Evolutionary conservation across 2,888 invertebrate genomes (phyloP), one percentile per base, ranked within the genome.

Genomic region (Euzophera pinguis): DNA sequence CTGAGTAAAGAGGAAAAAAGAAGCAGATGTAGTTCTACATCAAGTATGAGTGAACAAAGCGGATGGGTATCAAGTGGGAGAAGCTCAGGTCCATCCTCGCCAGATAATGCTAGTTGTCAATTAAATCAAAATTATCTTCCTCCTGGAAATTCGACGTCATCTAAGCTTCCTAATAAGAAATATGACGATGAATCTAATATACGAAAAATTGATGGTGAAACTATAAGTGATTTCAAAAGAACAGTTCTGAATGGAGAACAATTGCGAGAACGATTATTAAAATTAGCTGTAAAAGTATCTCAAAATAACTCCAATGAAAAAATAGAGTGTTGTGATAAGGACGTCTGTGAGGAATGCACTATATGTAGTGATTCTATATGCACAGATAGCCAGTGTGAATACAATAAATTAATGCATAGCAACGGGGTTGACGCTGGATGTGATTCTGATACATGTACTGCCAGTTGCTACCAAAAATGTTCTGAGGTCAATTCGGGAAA

Each of bases 51-150:
- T 67, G 96, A 96, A 78, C 95, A 95, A 78, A 96, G 96, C 70
- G 96, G 96, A 0, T 97, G 96, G 96, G 96, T 96, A 0, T 96
- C 96, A 29, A 96, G 95, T 65, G 93, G 94, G 42, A 90, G 92
- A 41, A 93, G 93, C 69, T 93, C 93, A 49, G 91, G 91, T 14
- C 91, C 91, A n/a, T 93, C 93, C 0, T 91, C 92, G 50, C 93
- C 93, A 3, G 93, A 93, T 68, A 84, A 85, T 68, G 84, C 80
- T 50, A 91, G 82, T 78, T 85, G 78, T 86, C 91, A 84, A 81
- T 89, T 80, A 82, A 91, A 78, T 71, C 91, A 78, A 78, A 91
- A 74, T 70, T 89, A 77, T 56, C 62, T 68, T 59, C 78, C 71
- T 64, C 81, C 78, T 63, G 76, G 62, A 17, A 90, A 71, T 69